phyloP scores from a whole-genome alignment of 1,140 invertebrate species.

The Bombyx mandarina region DNA sequence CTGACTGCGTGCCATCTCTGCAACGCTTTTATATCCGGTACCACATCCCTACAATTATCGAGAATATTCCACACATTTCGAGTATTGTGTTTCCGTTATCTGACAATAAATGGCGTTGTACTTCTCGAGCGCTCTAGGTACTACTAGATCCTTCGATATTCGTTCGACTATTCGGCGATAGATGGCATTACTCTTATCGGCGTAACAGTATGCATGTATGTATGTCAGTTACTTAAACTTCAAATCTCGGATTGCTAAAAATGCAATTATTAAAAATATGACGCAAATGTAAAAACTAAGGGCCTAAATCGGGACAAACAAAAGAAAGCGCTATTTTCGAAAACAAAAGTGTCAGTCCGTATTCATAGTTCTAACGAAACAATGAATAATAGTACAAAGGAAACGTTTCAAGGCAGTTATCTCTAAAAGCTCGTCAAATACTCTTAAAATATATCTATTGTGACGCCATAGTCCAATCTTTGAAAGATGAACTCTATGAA shows the following conservation, averaged over 20 bases:
- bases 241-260: background rate
- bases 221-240: background rate
- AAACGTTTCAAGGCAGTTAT: constrained; percentile 54
- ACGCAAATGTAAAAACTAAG: background rate
- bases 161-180: too few relatives aligned
- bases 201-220: background rate
- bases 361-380: constrained; percentile 39
- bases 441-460: constrained; percentile 36
- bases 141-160: too few relatives aligned
- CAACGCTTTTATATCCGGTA: too few relatives aligned
- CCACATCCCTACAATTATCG: too few relatives aligned
- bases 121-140: too few relatives aligned
- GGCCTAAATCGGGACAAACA: background rate
- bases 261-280: background rate
- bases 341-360: constrained; percentile 22
- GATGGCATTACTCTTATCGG: too few relatives aligned
- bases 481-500: constrained; percentile 12
- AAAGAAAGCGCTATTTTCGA: constrained; percentile 15
- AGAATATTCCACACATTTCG: too few relatives aligned
- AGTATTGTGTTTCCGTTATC: too few relatives aligned
- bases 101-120: too few relatives aligned
- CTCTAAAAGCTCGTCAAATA: constrained; percentile 57
- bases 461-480: constrained; percentile 6
- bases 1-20: too few relatives aligned
- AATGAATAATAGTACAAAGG: constrained; percentile 55